Base-by-base conservation (phyloP, 2,888 invertebrate genomes). In the Andricus quercusramuli region DNA sequence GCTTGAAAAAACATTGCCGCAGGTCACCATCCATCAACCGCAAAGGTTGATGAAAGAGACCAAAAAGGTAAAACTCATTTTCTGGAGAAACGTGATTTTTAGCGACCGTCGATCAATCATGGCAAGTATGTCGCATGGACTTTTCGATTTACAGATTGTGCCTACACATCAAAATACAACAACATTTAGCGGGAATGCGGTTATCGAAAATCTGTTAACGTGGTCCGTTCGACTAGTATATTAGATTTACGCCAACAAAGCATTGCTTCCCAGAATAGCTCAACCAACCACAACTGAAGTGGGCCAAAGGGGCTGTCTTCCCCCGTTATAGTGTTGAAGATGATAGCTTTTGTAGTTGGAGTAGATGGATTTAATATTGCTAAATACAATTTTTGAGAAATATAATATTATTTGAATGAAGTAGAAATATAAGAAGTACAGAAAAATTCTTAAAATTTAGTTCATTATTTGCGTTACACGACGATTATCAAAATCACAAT, bases 31-130 rank as follows among this genome's bases (percentile, higher is more conserved):
- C 51, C 51, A 51, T 51, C 51, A 51, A 51, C 51, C 51, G 0
- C 51, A 51, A 51, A 51, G 51, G n/a, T n/a, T 51, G n/a, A n/a
- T 51, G 51, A 51, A 51, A 51, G 51, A n/a, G n/a, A n/a, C 51
- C 51, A n/a, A n/a, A 51, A 51, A 51, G 51, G 51, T 51, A 20
- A 51, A 51, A 20, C 51, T 20, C 8, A 51, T 51, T 51, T 51
- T n/a, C n/a, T 51, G 2, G 51, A 51, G n/a, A 51, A 51, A 51
- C 51, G 8, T 51, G 51, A 51, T 51, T 51, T 51, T 51, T 51
- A n/a, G 51, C 51, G 51, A 51, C 20, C n/a, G n/a, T n/a, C 51
- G 51, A 51, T 51, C 51, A 51, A 51, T 51, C 51, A 51, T 51
- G 20, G 51, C n/a, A n/a, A 51, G 20, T 51, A 51, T 20, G 20